These are phyloP conservation scores for Ahaetulla prasina DNA, from an alignment of 2,113 vertebrate species.

Conservation along the genomic window DNA sequence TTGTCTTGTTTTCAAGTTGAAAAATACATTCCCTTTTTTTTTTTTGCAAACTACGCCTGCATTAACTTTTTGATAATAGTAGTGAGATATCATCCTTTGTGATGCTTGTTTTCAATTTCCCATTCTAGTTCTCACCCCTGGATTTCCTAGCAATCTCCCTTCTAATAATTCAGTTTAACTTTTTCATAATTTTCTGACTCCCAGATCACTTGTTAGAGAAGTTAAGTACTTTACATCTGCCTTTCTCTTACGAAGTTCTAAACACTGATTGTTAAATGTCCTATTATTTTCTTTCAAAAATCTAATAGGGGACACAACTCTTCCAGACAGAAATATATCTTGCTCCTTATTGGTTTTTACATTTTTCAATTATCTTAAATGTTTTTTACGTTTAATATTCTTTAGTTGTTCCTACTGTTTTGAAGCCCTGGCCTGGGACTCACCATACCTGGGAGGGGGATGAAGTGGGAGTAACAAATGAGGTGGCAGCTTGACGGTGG, in stretches of 20 bases:
- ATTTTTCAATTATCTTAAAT: background rate
- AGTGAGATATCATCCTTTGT: background rate
- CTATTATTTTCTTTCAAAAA: background rate
- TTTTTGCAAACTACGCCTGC: background rate
- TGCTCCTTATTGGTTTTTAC: background rate
- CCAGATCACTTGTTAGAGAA: background rate
- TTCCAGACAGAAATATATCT: background rate
- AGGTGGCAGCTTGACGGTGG: too few relatives aligned
- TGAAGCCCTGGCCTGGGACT: background rate
- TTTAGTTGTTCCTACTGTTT: background rate
- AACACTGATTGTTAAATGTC: background rate
- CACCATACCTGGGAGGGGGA: too few relatives aligned
- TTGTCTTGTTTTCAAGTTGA: background rate
- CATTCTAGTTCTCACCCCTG: background rate
- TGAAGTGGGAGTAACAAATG: too few relatives aligned
- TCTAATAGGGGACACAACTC: background rate
- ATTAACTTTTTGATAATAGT: background rate
- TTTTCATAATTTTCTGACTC: background rate
- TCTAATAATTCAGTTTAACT: background rate
- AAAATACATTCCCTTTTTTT: background rate
- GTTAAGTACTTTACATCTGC: background rate
- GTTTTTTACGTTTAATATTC: background rate
- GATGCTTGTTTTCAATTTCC: background rate
- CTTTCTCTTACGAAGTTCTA: background rate
- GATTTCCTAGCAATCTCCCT: background rate